Percentiles rank a stretch among this genome's conserved stretches.
These are phyloP conservation scores for Pangasius macronema DNA, from an alignment of 2,797 vertebrate genomes.

Conservation along the genomic window DNA sequence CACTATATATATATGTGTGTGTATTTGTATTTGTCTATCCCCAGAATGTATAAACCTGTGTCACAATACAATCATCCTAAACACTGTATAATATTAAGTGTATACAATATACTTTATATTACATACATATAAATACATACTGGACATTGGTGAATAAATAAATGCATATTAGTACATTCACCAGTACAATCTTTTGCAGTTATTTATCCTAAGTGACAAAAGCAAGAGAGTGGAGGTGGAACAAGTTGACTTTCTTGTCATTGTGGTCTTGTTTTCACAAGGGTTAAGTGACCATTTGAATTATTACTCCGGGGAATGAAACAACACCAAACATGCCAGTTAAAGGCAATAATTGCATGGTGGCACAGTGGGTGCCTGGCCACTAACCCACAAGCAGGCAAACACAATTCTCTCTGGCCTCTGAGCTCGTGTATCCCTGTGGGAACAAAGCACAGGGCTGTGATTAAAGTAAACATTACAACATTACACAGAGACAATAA, in stretches of 20 bases:
- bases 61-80: not conserved
- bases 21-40: too few species aligned
- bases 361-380: slow-evolving; percentile 30
- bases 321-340: slow-evolving; percentile 40
- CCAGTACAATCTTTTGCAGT: too few species aligned
- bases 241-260: slow-evolving; percentile 27
- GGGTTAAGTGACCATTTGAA: slow-evolving; percentile 45
- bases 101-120: not conserved
- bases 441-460: slow-evolving; percentile 36
- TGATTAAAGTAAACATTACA: slow-evolving; percentile 42
- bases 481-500: not conserved
- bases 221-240: not conserved
- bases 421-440: slow-evolving; percentile 26
- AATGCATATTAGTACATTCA: not conserved
- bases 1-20: too few species aligned
- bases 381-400: slow-evolving; percentile 26
- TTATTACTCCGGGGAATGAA: slow-evolving; percentile 37
- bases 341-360: slow-evolving; percentile 51
- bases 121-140: not conserved
- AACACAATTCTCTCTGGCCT: slow-evolving; percentile 13
- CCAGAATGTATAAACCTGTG: not conserved
- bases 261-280: slow-evolving; percentile 15
- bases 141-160: not conserved
- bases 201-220: not conserved
- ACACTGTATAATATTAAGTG: not conserved